Percentiles rank a stretch among this genome's conserved stretches.
phyloP scores from a whole-genome alignment of 2,888 invertebrate species.

The Polia nebulosa region DNA sequence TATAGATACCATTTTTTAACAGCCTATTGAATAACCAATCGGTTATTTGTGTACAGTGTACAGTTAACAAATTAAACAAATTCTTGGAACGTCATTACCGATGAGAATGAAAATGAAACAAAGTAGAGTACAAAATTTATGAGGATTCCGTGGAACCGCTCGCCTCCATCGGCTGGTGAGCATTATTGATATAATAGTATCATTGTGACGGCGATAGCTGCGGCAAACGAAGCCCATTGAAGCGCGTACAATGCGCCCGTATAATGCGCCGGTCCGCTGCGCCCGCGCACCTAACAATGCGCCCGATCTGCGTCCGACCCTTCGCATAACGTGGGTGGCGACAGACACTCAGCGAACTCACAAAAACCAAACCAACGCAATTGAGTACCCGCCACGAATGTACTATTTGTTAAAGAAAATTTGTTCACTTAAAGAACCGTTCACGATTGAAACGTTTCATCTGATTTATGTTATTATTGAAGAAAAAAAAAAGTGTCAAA shows the following conservation, averaged over 20 bases:
- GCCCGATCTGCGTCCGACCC: conserved; percentile 79
- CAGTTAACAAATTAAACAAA: conserved; percentile 58
- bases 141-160: conserved; percentile 83
- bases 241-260: conserved; percentile 89
- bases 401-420: conserved; percentile 63
- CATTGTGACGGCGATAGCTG: conserved; percentile 87
- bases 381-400: conserved; percentile 66
- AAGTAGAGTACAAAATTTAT: conserved; percentile 82
- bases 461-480: conserved; percentile 52
- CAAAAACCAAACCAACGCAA: conserved; percentile 83
- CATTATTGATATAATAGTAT: conserved; percentile 89
- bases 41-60: conserved; percentile 14
- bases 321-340: conserved; percentile 88
- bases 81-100: conserved; percentile 57
- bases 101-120: conserved; percentile 75
- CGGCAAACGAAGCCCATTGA: conserved; percentile 88
- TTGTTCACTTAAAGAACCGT: conserved; percentile 45
- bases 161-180: conserved; percentile 79
- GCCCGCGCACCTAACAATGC: conserved; percentile 84
- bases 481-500: conserved; percentile 59
- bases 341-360: conserved; percentile 71
- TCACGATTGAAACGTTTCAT: conserved; percentile 50
- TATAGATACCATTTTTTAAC: too few species aligned
- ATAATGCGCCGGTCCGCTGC: conserved; percentile 85
- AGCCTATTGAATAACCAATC: background rate